phyloP scores from a whole-genome alignment of 1,140 invertebrate genomes.

The Hycleus phaleratus region DNA sequence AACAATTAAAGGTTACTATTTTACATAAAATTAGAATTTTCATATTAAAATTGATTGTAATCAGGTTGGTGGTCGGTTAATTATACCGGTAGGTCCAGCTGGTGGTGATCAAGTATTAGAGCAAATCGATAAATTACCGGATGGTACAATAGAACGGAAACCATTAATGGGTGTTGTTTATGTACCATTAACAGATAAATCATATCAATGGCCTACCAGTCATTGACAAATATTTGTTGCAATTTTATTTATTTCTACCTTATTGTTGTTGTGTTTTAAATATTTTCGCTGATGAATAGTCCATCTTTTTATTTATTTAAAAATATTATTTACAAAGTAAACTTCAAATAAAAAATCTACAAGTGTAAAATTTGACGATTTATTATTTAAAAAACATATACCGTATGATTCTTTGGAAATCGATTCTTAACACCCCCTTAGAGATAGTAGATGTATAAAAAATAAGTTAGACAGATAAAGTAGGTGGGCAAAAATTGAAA shows the following conservation, averaged over 20 bases:
- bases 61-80: constrained; percentile 72
- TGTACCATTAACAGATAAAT: constrained; percentile 90
- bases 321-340: no score
- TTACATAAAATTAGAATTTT: not conserved
- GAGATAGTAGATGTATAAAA: no score
- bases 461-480: no score
- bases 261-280: no score
- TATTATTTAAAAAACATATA: no score
- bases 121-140: constrained; percentile 78
- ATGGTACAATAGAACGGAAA: constrained; percentile 71
- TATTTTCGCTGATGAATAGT: no score
- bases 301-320: no score
- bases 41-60: constrained; percentile 8
- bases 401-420: no score
- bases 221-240: constrained; percentile 24
- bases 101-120: constrained; percentile 75
- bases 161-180: constrained; percentile 93
- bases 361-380: no score
- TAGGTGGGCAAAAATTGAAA: no score
- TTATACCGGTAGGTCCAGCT: constrained; percentile 85
- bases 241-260: constrained; percentile 1
- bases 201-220: constrained; percentile 49
- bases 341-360: no score
- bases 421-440: no score
- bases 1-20: constrained; percentile 49